Percentiles rank a stretch among this genome's conserved stretches.
phyloP scores from a whole-genome alignment of 1,140 invertebrate species.

The Pseudomyrmex gracilis region DNA sequence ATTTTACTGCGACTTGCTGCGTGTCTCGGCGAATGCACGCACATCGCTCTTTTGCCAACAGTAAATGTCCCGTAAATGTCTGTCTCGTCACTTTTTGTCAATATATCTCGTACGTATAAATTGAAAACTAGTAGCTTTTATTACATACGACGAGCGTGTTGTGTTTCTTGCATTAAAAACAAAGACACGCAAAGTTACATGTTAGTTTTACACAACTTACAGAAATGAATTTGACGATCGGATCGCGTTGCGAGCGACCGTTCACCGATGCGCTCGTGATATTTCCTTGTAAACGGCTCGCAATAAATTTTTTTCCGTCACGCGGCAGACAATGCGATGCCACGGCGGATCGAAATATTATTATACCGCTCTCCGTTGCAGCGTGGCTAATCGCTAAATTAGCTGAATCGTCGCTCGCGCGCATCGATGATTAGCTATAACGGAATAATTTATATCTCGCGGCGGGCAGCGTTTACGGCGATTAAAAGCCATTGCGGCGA shows the following conservation, averaged over 20 bases:
- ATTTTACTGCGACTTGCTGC: constrained; percentile 33
- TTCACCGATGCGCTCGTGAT: constrained; percentile 24
- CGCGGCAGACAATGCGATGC: constrained; percentile 42
- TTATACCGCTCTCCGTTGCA: constrained; percentile 17
- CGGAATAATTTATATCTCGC: constrained; percentile 61
- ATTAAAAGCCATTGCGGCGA: constrained; percentile 34
- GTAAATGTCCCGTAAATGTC: background rate
- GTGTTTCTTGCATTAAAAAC: no score
- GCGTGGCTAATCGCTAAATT: constrained; percentile 55
- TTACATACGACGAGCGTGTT: no score
- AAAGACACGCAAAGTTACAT: background rate
- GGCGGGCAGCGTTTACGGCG: constrained; percentile 32
- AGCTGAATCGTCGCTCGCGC: constrained; percentile 51
- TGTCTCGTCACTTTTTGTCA: no score
- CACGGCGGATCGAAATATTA: constrained; percentile 60
- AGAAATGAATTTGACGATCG: constrained; percentile 4
- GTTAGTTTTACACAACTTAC: background rate
- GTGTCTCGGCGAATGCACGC: background rate
- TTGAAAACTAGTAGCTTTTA: background rate
- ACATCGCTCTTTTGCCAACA: background rate
- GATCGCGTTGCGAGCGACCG: background rate
- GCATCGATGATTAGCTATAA: constrained; percentile 50
- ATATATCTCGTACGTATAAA: background rate
- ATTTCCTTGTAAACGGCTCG: constrained; percentile 51
- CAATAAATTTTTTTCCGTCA: constrained; percentile 39